Conservation (phyloP, 2,797 vertebrate species). For the Menidia menidia region DNA sequence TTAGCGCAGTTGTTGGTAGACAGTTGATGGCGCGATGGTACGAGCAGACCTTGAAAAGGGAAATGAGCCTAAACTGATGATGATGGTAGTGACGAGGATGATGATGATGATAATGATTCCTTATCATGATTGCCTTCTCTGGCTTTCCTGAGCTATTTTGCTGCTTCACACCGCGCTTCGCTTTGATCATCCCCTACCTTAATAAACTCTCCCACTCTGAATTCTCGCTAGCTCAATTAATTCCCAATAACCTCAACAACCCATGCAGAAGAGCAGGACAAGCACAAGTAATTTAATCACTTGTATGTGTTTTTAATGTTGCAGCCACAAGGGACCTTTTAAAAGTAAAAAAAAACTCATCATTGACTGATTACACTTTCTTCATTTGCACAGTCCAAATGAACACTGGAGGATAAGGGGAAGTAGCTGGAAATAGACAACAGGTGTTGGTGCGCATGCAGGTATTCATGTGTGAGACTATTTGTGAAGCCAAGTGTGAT, state of each 20-base stretch:
- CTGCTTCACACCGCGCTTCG: slow-evolving; percentile 19
- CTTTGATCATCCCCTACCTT: slow-evolving; percentile 32
- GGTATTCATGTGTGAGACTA: slow-evolving; percentile 1
- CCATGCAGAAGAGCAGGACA: slow-evolving; percentile 25
- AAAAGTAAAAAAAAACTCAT: slow-evolving; percentile 14
- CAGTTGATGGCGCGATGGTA: slow-evolving; percentile 9
- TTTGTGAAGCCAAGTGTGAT: slow-evolving; percentile 28
- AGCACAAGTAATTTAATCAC: slow-evolving; percentile 43
- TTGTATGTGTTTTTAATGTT: slow-evolving; percentile 52
- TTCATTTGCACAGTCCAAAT: slow-evolving; percentile 12
- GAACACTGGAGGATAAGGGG: slow-evolving; percentile 13
- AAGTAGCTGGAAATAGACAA: slow-evolving; percentile 25
- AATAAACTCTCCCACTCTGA: background rate
- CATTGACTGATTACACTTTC: slow-evolving; percentile 26
- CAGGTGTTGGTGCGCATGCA: slow-evolving; percentile 9
- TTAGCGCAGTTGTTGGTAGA: background rate
- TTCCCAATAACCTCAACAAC: slow-evolving; percentile 27
- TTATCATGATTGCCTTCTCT: slow-evolving; percentile 3
- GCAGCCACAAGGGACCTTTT: slow-evolving; percentile 44
- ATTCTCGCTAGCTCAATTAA: background rate
- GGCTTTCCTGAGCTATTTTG: slow-evolving; percentile 16
- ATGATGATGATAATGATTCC: slow-evolving; percentile 11
- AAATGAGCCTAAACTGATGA: slow-evolving; percentile 6
- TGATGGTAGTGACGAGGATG: background rate
- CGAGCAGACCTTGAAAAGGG: slow-evolving; percentile 1